Evolutionary conservation across 1,140 invertebrate species (phyloP).

Genomic region (Drosophila santomea): DNA sequence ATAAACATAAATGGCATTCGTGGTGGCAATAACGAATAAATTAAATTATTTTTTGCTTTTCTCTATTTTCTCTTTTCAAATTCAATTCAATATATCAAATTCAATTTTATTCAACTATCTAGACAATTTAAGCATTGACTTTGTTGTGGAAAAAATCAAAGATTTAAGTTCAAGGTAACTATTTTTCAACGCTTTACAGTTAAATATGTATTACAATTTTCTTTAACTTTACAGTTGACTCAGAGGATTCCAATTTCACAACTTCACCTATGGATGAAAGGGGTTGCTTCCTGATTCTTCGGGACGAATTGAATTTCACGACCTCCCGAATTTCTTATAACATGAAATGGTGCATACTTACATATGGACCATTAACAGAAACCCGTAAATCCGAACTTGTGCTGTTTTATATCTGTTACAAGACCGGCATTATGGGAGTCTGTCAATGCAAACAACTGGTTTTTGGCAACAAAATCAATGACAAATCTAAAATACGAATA

Average conservation of each 20-base stretch:
- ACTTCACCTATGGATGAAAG: constrained; percentile 33
- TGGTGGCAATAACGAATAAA: not conserved
- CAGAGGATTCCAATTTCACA: constrained; percentile 35
- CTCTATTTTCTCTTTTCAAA: too few relatives aligned
- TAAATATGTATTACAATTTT: not conserved
- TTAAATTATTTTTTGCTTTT: not conserved
- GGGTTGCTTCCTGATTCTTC: constrained; percentile 4
- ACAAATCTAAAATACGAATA: constrained; percentile 11
- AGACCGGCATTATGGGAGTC: constrained; percentile 85
- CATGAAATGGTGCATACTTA: constrained; percentile 80
- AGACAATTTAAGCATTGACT: too few relatives aligned
- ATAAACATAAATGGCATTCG: not conserved
- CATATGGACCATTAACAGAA: constrained; percentile 85
- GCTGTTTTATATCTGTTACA: constrained; percentile 84
- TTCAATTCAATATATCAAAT: too few relatives aligned
- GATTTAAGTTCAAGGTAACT: not conserved
- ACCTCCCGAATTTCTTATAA: constrained; percentile 24
- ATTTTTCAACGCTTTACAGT: not conserved
- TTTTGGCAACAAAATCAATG: constrained; percentile 71
- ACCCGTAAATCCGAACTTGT: constrained; percentile 85
- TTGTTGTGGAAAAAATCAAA: not conserved
- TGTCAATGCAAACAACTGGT: constrained; percentile 85
- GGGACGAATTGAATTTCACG: not conserved
- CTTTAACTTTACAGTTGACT: constrained; percentile 22
- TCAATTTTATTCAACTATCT: not conserved